Conservation (phyloP, 2,797 vertebrate species). For the Malacoctenus gilli region DNA sequence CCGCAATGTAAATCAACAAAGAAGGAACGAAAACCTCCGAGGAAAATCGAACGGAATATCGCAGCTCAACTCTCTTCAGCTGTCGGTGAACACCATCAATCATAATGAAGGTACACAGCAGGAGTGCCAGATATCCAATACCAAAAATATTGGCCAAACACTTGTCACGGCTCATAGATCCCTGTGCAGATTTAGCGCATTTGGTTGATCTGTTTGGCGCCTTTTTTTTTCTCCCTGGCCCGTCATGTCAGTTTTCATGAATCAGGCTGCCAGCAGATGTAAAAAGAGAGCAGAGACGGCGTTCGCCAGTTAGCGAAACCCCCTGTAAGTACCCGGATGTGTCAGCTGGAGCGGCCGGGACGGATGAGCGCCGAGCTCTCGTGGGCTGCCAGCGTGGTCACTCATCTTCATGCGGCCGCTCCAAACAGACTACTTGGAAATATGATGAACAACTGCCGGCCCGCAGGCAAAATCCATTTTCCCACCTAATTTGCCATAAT, state of each 20-base stretch:
- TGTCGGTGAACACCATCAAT: background rate
- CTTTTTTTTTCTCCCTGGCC: slow-evolving; percentile 10
- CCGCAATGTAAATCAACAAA: background rate
- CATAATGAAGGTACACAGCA: slow-evolving; percentile 2
- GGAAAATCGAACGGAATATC: background rate
- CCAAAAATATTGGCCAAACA: too few species aligned
- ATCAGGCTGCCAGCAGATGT: slow-evolving; percentile 49
- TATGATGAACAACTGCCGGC: slow-evolving; percentile 41
- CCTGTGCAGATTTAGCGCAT: background rate
- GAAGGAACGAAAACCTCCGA: slow-evolving; percentile 1
- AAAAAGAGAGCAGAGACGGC: slow-evolving; percentile 24
- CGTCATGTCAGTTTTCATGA: slow-evolving; percentile 38
- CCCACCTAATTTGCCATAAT: slow-evolving; percentile 55
- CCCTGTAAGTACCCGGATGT: slow-evolving; percentile 48
- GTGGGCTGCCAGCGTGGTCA: slow-evolving; percentile 55
- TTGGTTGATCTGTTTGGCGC: slow-evolving; percentile 38
- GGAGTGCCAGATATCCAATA: background rate
- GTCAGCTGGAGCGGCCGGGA: slow-evolving; percentile 44
- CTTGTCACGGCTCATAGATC: too few species aligned
- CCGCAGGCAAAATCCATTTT: slow-evolving; percentile 50
- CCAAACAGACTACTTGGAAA: slow-evolving; percentile 33
- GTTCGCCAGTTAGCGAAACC: slow-evolving; percentile 52
- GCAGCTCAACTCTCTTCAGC: background rate
- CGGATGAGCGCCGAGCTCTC: slow-evolving; percentile 46
- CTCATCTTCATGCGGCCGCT: slow-evolving; percentile 44